Percentiles rank a stretch among this genome's conserved stretches.
Conservation (phyloP, 2,888 invertebrate genomes). For the Ormyrus thymus region DNA sequence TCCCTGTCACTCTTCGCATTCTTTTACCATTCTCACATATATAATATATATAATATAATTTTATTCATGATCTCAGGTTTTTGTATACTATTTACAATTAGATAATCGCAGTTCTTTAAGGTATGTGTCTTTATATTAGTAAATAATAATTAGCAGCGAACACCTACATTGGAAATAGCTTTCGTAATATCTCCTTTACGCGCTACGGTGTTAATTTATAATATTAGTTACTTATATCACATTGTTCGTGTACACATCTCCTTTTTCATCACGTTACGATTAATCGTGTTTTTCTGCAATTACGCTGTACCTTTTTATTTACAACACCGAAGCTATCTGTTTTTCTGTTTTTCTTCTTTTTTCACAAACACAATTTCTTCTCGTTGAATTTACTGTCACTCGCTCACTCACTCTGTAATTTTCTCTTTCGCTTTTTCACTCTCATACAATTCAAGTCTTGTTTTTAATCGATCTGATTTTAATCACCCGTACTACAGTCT, state of each 20-base stretch:
- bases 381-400: constrained; percentile 50
- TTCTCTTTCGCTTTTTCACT: constrained; percentile 52
- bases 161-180: constrained; percentile 69
- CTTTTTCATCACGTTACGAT: constrained; percentile 46
- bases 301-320: constrained; percentile 54
- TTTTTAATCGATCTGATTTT: constrained; percentile 47
- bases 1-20: constrained; percentile 40
- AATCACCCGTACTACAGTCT: constrained; percentile 54
- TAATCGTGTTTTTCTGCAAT: constrained; percentile 47
- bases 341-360: constrained; percentile 46
- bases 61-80: constrained; percentile 62
- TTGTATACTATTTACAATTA: constrained; percentile 71
- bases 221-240: constrained; percentile 74
- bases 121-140: constrained; percentile 63
- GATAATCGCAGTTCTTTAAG: constrained; percentile 63
- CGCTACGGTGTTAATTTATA: constrained; percentile 72
- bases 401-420: constrained; percentile 46
- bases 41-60: constrained; percentile 60
- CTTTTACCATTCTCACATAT: constrained; percentile 59
- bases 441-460: constrained; percentile 46
- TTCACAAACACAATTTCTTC: constrained; percentile 49
- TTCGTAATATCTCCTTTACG: constrained; percentile 63
- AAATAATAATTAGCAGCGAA: constrained; percentile 70
- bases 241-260: constrained; percentile 71
- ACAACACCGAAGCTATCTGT: constrained; percentile 49